Evolutionary conservation across 2,113 vertebrate species (phyloP).

Genomic region (Notothenia coriiceps): DNA sequence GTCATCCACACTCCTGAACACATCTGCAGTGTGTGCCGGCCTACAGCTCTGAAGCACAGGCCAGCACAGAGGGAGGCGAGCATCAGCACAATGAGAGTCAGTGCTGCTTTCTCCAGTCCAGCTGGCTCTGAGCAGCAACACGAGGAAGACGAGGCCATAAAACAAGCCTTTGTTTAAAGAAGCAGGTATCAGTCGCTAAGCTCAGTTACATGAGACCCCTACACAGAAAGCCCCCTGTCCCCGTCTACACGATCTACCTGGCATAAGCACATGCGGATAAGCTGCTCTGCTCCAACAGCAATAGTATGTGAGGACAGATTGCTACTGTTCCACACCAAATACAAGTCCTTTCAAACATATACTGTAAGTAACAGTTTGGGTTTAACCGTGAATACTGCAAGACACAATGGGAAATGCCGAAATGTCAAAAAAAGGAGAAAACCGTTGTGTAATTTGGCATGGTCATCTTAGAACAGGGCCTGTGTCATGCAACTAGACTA

Average conservation of each 20-base stretch:
- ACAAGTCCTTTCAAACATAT: background rate
- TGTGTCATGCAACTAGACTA: slow-evolving; percentile 18
- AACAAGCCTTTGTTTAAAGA: slow-evolving; percentile 64
- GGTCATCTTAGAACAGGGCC: background rate
- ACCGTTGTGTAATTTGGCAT: background rate
- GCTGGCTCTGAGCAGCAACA: slow-evolving; percentile 23
- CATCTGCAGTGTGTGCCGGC: slow-evolving; percentile 28
- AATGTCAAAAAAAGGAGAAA: background rate
- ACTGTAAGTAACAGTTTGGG: background rate
- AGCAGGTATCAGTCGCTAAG: slow-evolving; percentile 44
- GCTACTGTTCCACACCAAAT: background rate
- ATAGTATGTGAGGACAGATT: background rate
- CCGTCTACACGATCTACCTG: slow-evolving; percentile 33
- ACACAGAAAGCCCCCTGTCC: slow-evolving; percentile 21
- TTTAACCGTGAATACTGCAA: background rate
- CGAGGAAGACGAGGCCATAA: slow-evolving; percentile 50
- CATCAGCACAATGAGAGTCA: slow-evolving; percentile 33
- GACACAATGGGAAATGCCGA: background rate
- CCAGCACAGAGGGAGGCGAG: slow-evolving; percentile 21
- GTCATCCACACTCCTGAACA: slow-evolving; percentile 9
- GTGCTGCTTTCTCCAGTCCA: slow-evolving; percentile 28
- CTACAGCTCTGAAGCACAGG: slow-evolving; percentile 16
- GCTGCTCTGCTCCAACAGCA: background rate
- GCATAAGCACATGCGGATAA: slow-evolving; percentile 11
- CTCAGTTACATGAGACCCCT: slow-evolving; percentile 42